Evolutionary conservation across 2,113 vertebrate species (phyloP).

Genomic region (Furnarius figulus): DNA sequence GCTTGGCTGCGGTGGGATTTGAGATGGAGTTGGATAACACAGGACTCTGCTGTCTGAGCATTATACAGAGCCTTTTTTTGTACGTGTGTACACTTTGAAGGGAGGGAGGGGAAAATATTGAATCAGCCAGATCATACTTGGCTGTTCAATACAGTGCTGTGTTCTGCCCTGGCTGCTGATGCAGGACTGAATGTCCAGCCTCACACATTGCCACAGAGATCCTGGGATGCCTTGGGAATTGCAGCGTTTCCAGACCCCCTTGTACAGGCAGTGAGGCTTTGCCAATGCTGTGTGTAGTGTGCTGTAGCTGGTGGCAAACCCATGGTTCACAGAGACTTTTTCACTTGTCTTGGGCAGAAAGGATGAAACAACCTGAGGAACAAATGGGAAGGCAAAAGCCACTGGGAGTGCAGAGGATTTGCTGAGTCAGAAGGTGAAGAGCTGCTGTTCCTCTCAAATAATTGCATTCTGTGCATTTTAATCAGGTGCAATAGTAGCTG

Average conservation of each 20-base stretch:
- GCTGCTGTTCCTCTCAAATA: neutral
- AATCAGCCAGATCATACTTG: neutral
- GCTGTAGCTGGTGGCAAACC: neutral
- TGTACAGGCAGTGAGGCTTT: neutral
- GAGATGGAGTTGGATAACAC: neutral
- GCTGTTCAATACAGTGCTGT: rapidly evolving
- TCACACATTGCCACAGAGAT: neutral
- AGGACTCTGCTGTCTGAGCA: neutral
- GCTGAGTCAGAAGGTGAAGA: neutral
- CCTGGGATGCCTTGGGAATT: neutral
- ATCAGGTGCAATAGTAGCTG: neutral
- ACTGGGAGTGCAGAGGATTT: neutral
- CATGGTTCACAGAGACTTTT: neutral
- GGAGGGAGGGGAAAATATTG: neutral
- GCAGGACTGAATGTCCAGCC: neutral
- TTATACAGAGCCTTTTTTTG: neutral
- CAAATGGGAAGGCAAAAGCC: neutral
- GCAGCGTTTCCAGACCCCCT: neutral
- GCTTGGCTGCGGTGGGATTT: neutral
- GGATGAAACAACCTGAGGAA: neutral
- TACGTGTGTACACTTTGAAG: neutral
- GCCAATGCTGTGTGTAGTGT: rapidly evolving
- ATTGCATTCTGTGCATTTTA: neutral
- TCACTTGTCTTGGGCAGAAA: neutral
- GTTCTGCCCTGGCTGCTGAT: neutral